phyloP scores from a whole-genome alignment of 2,888 invertebrate species.

The Parascotia fuliginaria region DNA sequence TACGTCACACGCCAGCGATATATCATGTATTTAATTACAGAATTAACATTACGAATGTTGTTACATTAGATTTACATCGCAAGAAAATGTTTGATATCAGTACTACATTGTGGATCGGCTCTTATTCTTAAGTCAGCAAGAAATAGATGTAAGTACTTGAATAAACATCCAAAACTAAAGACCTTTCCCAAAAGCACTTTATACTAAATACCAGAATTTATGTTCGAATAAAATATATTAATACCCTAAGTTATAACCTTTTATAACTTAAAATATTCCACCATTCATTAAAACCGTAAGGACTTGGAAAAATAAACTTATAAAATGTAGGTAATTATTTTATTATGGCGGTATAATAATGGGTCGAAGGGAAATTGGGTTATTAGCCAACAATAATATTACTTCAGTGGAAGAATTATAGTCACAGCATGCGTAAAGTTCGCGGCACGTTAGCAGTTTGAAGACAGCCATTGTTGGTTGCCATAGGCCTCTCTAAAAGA shows the following conservation, averaged over 20 bases:
- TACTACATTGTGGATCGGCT: too few relatives aligned
- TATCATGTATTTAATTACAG: too few relatives aligned
- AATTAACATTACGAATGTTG: too few relatives aligned
- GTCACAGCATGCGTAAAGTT: too few relatives aligned
- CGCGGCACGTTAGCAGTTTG: too few relatives aligned
- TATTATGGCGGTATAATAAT: conserved; percentile 32
- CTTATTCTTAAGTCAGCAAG: too few relatives aligned
- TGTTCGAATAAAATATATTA: conserved; percentile 20
- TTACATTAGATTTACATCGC: too few relatives aligned
- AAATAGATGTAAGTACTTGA: conserved; percentile 3
- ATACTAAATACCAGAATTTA: conserved; percentile 7
- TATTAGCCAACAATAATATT: conserved; percentile 20
- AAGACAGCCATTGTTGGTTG: too few relatives aligned
- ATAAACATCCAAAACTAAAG: conserved; percentile 11
- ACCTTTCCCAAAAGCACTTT: conserved; percentile 6
- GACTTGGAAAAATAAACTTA: conserved; percentile 14
- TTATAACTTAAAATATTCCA: conserved; percentile 7
- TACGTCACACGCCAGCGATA: too few relatives aligned
- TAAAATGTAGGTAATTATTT: conserved; percentile 31
- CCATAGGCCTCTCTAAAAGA: too few relatives aligned
- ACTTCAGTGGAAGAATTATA: conserved; percentile 17
- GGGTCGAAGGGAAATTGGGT: conserved; percentile 14
- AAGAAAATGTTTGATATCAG: too few relatives aligned
- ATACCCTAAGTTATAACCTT: conserved; percentile 1
- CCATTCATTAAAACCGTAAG: conserved; percentile 20